Evolutionary conservation across 1,140 invertebrate genomes (phyloP), one percentile per base, ranked within the genome.

Genomic region (Heliconius melpomene): DNA sequence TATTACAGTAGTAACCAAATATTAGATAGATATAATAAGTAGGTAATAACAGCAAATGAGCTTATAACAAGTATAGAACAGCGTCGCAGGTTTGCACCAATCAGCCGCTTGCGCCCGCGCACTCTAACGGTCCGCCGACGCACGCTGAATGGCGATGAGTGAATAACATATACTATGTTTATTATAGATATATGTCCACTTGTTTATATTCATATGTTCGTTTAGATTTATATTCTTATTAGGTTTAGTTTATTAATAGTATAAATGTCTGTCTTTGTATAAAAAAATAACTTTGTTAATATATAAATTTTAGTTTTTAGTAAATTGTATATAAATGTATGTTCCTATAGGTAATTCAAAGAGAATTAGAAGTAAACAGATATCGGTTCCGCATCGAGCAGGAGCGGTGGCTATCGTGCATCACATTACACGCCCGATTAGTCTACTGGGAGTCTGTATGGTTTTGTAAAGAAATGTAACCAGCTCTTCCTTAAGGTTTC

Each of bases 341-440:
- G 9, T 60, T 60, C n/a, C 7, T 23, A n/a, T 66, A 66, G n/a
- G 11, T 13, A 66, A 23, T 26, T 66, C 26, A 3, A 29, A 50
- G 20, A 38, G 18, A 75, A 57, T 75, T 36, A 36, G 32, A 0
- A 36, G 11, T 36, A 57, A 75, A 75, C 74, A 75, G 57, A 23
- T 38, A 38, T 38, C 11, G 11, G 54, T 66, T 36, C 46, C 7
- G 36, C 20, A 57, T 36, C 74, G 57, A 20, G 23, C 20, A 7
- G 32, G 26, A 18, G 54, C 71, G 2, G 36, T 26, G 52, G 50
- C 46, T 54, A 29, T 75, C 29, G 26, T 75, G 74, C 74, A 75
- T 75, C 16, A 54, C 16, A 75, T 75, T 75, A 75, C 54, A 60
- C 74, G 74, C n/a, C 23, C 74, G 74, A 75, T 66, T 75, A 66